Base-by-base conservation (phyloP, 2,888 invertebrate species). In the Synergus itoensis region DNA sequence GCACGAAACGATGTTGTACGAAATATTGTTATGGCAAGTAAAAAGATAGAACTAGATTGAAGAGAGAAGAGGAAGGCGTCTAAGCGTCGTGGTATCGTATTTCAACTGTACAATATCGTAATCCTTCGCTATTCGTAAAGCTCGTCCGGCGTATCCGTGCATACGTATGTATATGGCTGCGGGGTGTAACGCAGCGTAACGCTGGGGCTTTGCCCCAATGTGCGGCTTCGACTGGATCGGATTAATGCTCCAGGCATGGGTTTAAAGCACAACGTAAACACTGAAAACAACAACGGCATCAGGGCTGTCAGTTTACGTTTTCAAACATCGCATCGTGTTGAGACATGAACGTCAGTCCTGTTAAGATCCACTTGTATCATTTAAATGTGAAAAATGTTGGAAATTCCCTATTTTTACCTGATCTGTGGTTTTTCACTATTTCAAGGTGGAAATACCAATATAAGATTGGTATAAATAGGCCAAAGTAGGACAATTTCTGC, bases 221-320 rank as follows among this genome's bases (percentile, higher is more conserved):
- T 83, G 86, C 80, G 87, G 85, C 86, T 85, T 83, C 85, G 85
- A 76, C 79, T 83, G 85, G 79, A 86, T 85, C 84, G 84, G 82
- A 84, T 88, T 88, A 88, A 87, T 87, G 86, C 86, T 85, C 82
- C 80, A 81, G 84, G 80, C 84, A 84, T 82, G 65, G 84, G 83
- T 84, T 85, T 86, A 86, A 86, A 87, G 83, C 82, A 78, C 83
- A 86, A 81, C 84, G 84, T 87, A 87, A 88, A 88, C 86, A 88
- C 81, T 81, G 77, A 84, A 84, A 84, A 83, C 85, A 28, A 69
- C 69, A 48, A 14, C 28, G 36, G 5, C 9, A 45, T 28, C 67
- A 45, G 28, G 28, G 28, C 28, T 45, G 63, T 64, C 28, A 21
- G 45, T 67, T 67, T 45, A 21, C 43, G 28, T 67, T 45, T 12